These are phyloP conservation scores for Botrylloides violaceus DNA, from an alignment of 23 tunicate species.

Conservation along the genomic window DNA sequence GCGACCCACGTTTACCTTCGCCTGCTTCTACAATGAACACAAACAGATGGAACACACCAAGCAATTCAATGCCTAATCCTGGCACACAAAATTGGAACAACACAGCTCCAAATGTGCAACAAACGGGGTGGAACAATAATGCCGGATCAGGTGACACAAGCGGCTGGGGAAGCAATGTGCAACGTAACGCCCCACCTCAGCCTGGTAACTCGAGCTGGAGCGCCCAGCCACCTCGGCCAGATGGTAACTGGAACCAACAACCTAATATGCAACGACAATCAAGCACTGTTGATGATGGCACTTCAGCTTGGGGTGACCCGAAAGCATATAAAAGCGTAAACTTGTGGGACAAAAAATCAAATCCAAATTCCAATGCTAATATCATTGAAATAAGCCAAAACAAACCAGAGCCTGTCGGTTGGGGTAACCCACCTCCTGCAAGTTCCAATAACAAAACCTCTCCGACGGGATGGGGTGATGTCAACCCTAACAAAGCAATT, in stretches of 20 bases:
- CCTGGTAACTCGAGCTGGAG: conserved; percentile 45
- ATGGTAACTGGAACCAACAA: conserved; percentile 12
- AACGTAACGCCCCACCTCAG: conserved; percentile 11
- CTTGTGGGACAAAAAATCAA: conserved; percentile 72
- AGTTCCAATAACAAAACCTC: conserved; percentile 46
- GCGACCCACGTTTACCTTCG: conserved; percentile 39
- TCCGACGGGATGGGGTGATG: conserved; percentile 68
- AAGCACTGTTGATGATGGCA: conserved; percentile 73
- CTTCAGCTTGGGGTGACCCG: conserved; percentile 93
- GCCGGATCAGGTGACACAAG: neutral
- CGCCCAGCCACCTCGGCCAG: conserved; percentile 5
- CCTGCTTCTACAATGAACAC: conserved; percentile 22
- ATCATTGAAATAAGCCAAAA: conserved; percentile 17
- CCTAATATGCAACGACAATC: conserved; percentile 23
- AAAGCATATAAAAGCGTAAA: conserved; percentile 57
- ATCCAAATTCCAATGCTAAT: neutral
- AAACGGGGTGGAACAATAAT: conserved; percentile 33
- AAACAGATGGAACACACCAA: conserved; percentile 34
- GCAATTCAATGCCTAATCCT: conserved; percentile 13
- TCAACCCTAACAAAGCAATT: conserved; percentile 32
- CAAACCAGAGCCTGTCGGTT: conserved; percentile 51
- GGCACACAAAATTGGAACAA: conserved; percentile 42
- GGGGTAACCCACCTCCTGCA: conserved; percentile 52
- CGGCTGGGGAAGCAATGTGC: conserved; percentile 7
- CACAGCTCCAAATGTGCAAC: conserved; percentile 13